These are phyloP conservation scores for Synanthedon vespiformis DNA, from an alignment of 2,888 invertebrate genomes.

Conservation along the genomic window DNA sequence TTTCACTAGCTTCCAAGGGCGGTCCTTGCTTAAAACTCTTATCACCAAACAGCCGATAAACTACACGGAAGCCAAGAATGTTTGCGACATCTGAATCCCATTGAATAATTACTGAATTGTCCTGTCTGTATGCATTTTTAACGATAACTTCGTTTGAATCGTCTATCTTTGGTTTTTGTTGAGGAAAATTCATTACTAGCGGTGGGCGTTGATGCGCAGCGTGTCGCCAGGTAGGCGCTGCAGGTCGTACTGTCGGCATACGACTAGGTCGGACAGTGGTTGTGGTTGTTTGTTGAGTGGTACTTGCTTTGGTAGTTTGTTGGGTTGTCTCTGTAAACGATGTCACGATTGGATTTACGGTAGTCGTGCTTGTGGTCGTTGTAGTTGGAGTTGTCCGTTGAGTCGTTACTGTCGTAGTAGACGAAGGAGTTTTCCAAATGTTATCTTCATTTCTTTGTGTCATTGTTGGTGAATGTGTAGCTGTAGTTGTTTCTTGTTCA, in stretches of 20 bases:
- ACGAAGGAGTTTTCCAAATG: slow-evolving; percentile 20
- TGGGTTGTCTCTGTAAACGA: slow-evolving; percentile 20
- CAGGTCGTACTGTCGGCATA: slow-evolving; percentile 43
- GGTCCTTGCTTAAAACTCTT: slow-evolving; percentile 91
- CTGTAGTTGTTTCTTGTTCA: slow-evolving; percentile 45
- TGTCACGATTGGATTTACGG: slow-evolving; percentile 15
- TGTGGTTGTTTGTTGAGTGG: slow-evolving; percentile 23
- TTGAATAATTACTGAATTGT: slow-evolving; percentile 88
- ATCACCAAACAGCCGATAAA: slow-evolving; percentile 90
- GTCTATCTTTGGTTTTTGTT: slow-evolving; percentile 73
- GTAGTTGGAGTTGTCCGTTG: slow-evolving; percentile 18
- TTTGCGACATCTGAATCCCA: slow-evolving; percentile 92
- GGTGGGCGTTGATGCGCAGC: slow-evolving; percentile 75
- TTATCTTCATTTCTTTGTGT: slow-evolving; percentile 14
- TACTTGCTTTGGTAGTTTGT: slow-evolving; percentile 20
- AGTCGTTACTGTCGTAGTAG: slow-evolving; percentile 19
- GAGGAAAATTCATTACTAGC: slow-evolving; percentile 78
- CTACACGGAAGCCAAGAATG: slow-evolving; percentile 89
- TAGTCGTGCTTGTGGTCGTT: slow-evolving; percentile 23
- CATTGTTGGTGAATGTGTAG: slow-evolving; percentile 10
- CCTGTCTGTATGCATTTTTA: slow-evolving; percentile 86
- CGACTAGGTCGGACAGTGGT: slow-evolving; percentile 34
- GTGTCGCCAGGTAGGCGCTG: slow-evolving; percentile 59
- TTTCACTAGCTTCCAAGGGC: slow-evolving; percentile 87
- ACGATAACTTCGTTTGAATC: slow-evolving; percentile 84